Evolutionary conservation across 2,113 vertebrate species (phyloP).

Genomic region (Melospiza georgiana): DNA sequence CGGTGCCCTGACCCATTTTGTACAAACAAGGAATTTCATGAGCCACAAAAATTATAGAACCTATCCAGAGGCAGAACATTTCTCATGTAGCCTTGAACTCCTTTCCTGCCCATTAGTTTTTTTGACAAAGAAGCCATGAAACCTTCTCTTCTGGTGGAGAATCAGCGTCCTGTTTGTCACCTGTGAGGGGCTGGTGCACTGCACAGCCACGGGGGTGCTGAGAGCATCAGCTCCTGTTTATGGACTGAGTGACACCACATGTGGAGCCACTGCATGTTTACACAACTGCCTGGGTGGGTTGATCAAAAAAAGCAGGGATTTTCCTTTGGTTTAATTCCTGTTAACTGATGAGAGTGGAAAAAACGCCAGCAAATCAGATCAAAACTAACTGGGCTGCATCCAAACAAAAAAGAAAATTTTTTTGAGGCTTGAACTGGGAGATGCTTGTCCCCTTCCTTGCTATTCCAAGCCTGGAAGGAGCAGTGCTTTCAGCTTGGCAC

Average conservation of each 20-base stretch:
- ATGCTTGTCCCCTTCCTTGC: slow-evolving; percentile 5
- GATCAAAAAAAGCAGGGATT: not conserved
- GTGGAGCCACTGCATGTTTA: slow-evolving; percentile 64
- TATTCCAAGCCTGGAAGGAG: not conserved
- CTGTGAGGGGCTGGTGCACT: not conserved
- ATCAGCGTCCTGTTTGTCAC: not conserved
- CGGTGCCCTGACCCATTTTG: not conserved
- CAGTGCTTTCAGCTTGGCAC: not conserved
- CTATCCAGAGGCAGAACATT: not conserved
- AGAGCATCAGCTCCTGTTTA: slow-evolving; percentile 52
- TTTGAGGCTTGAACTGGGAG: not conserved
- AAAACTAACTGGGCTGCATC: not conserved
- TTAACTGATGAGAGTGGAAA: slow-evolving; percentile 40
- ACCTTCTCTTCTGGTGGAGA: not conserved
- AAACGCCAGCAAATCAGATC: not conserved
- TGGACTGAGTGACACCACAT: slow-evolving; percentile 71
- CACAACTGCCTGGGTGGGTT: slow-evolving; percentile 64
- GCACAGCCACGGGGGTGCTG: not conserved
- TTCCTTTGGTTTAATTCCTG: slow-evolving; percentile 50
- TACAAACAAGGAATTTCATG: not conserved
- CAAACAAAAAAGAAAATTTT: not conserved
- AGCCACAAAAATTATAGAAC: not conserved
- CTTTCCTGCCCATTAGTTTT: not conserved
- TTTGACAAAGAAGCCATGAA: not conserved
- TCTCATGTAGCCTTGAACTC: not conserved